These are phyloP conservation scores for Otis tarda DNA, from an alignment of 2,113 vertebrate genomes.

Conservation along the genomic window DNA sequence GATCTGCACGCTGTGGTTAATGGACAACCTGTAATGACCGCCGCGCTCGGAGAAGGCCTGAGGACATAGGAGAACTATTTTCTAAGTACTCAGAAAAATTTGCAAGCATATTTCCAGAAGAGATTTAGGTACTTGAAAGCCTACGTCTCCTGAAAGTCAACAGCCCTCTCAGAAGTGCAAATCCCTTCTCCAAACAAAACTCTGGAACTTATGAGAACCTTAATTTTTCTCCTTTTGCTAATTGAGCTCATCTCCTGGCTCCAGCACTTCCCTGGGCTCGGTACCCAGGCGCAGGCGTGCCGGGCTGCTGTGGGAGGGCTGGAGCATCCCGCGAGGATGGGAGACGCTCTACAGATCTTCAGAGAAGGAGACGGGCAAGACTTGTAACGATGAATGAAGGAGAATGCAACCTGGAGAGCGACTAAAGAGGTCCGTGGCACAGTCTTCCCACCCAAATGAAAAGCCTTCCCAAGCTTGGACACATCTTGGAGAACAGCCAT, in stretches of 20 bases:
- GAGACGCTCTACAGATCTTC: neutral
- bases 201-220: neutral
- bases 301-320: neutral
- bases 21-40: slow-evolving; percentile 9
- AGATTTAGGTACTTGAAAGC: slow-evolving; percentile 9
- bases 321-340: neutral
- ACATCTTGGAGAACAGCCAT: accelerated
- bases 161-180: slow-evolving; percentile 38
- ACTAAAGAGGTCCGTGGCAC: neutral
- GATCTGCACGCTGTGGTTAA: neutral
- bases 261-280: neutral
- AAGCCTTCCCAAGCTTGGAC: neutral
- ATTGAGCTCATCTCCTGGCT: neutral
- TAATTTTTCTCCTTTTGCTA: neutral
- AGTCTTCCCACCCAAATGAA: neutral
- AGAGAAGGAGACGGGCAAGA: neutral
- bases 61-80: slow-evolving; percentile 24
- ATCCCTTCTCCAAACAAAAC: slow-evolving; percentile 37
- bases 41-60: neutral
- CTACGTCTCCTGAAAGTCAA: slow-evolving; percentile 17
- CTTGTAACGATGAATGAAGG: neutral
- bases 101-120: neutral
- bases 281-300: accelerated
- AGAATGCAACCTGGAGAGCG: neutral
- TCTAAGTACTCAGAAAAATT: neutral